Base-by-base conservation (phyloP, 2,888 invertebrate species). In the Tetrapedia diversipes region DNA sequence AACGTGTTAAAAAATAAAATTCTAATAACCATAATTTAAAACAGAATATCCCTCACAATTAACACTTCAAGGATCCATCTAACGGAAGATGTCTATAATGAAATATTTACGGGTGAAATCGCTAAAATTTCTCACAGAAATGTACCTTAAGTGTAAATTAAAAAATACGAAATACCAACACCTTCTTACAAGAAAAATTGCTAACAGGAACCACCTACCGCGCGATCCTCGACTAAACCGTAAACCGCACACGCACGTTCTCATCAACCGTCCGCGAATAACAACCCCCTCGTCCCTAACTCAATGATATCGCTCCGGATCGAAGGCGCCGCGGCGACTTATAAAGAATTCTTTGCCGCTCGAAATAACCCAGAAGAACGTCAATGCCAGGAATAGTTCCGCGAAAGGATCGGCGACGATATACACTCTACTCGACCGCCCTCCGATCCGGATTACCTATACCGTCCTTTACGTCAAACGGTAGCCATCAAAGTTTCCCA, bases 301-400 rank as follows among this genome's bases (percentile, higher is more conserved):
- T 27, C 19, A n/a, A 8, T n/a, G 11, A 8, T 43, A 64, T 45
- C 16, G 11, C 37, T 22, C 43, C 43, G 45, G 43, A 45, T 27
- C 24, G 22, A 24, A 24, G n/a, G 53, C 37, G 63, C 19, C 49
- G 10, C 11, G 19, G 41, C 14, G 11, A 41, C 29, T 54, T 54
- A 54, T 47, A 29, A 29, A 37, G 54, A 54, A 27, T 64, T 64
- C 54, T 11, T 6, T 11, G 22, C 1, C 16, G 8, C 54, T 29
- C 29, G 37, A 64, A 69, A 64, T 54, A 69, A 54, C 64, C 64
- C 3, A 11, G 34, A 41, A 37, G 53, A 37, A 43, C 69, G 69
- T 69, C 64, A 54, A 69, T 64, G 19, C 69, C 37, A 16, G 22
- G 64, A 69, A 69, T 64, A 69, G 64, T 53, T 29, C 10, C 2